Evolutionary conservation across 2,797 vertebrate genomes (phyloP).

Genomic region (Poeciliopsis gracilis): DNA sequence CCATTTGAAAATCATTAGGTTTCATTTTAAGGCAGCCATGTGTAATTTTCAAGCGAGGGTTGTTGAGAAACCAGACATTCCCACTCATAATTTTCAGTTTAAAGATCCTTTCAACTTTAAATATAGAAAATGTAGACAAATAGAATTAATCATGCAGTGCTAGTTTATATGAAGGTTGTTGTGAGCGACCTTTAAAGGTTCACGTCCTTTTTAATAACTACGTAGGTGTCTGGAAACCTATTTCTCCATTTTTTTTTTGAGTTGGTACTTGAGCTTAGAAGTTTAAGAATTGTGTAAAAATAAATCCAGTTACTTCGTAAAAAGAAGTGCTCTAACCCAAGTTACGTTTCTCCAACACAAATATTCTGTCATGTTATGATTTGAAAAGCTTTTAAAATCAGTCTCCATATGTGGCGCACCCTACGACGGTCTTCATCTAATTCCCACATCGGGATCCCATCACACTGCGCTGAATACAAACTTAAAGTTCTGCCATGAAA

Average conservation of each 20-base stretch:
- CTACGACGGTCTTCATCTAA: conserved; percentile 36
- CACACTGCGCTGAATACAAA: conserved; percentile 50
- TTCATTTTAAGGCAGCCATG: neutral
- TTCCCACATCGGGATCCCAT: conserved; percentile 60
- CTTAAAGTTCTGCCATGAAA: conserved; percentile 51
- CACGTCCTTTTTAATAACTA: neutral
- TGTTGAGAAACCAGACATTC: neutral
- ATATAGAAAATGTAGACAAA: neutral
- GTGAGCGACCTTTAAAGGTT: neutral
- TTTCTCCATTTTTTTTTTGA: neutral
- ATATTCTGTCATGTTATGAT: conserved; percentile 42
- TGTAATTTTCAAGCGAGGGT: neutral
- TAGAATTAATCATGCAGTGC: neutral
- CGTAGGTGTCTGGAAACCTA: neutral
- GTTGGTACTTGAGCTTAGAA: neutral
- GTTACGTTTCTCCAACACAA: neutral
- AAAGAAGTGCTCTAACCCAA: conserved; percentile 33
- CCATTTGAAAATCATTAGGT: neutral
- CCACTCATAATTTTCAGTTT: neutral
- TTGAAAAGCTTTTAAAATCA: conserved; percentile 44
- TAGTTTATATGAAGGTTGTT: neutral
- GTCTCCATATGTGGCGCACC: conserved; percentile 30
- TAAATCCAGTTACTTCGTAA: conserved; percentile 25
- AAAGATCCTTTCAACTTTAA: neutral
- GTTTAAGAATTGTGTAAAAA: conserved; percentile 33